Evolutionary conservation across 2,113 vertebrate genomes (phyloP), one percentile per base, ranked within the genome.

Genomic region (Daubentonia madagascariensis): DNA sequence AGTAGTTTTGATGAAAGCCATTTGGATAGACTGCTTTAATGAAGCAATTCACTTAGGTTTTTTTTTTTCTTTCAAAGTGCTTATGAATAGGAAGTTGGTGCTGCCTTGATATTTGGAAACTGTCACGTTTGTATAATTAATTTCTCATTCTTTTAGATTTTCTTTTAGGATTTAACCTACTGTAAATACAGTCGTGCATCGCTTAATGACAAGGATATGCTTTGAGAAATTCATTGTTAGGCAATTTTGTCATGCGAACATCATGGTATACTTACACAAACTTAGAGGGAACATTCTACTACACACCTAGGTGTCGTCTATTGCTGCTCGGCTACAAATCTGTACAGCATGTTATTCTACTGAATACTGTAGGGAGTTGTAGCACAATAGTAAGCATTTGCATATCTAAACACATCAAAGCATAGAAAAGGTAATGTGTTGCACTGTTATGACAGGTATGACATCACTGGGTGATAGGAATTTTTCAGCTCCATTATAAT

Each of bases 161-260:
- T 95, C 54, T 73, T 93, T 70, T 50, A 91, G 54, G 30, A 54
- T 76, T 95, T 96, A 68, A 72, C 28, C 30, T 93, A n/a, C 8
- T 32, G 0, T 83, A 89, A 65, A 65, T 85, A 80, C 13, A 91
- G 37, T 72, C 10, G 23, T 72, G 68, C 10, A 20, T 25, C 20
- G 23, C 68, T 72, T 72, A 40, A 40, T n/a, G 17, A 68, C 22
- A 25, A 37, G 37, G 20, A 37, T 40, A 72, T 3, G 40, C 25
- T 40, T 70, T 72, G 37, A 40, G 68, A 72, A 72, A 40, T 37
- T 22, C 40, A 40, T 72, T 23, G 0, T 72, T 72, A 72, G 10
- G 68, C 37, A 72, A 11, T 72, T 72, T 72, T 40, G 68, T 72
- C 68, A 12, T 72, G 22, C 40, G 22, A 72, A 6, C n/a, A 25